Evolutionary conservation across 2,888 invertebrate species (phyloP).

Genomic region (Nephrocerus scutellatus): DNA sequence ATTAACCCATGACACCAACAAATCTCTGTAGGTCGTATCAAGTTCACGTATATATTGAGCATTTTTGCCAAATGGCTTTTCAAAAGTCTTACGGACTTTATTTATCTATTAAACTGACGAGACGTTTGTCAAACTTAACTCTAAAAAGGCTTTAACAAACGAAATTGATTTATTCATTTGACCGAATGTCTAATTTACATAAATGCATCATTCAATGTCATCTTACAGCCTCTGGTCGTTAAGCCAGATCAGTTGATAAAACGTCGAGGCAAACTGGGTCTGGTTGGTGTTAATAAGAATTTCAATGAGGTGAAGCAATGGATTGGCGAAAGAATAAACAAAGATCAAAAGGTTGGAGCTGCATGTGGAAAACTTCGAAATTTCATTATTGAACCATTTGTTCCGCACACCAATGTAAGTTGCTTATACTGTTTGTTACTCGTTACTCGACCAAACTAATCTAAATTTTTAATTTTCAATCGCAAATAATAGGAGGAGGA

Average conservation of each 20-base stretch:
- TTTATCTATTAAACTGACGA: too few relatives aligned
- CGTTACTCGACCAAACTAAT: neutral
- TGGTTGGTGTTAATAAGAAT: conserved; percentile 89
- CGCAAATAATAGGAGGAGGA: conserved; percentile 68
- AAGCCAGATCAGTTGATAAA: conserved; percentile 99
- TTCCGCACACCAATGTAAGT: conserved; percentile 77
- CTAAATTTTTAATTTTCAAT: conserved; percentile 4
- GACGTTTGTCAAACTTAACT: too few relatives aligned
- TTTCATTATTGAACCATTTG: conserved; percentile 96
- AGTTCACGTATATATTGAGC: too few relatives aligned
- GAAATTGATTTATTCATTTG: too few relatives aligned
- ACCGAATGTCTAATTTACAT: too few relatives aligned
- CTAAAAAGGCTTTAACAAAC: too few relatives aligned
- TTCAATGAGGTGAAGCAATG: conserved; percentile 74
- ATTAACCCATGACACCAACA: too few relatives aligned
- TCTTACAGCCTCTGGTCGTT: conserved; percentile 78
- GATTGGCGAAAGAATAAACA: conserved; percentile 76
- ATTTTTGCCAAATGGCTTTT: too few relatives aligned
- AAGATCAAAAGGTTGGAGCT: conserved; percentile 80
- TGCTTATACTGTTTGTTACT: neutral
- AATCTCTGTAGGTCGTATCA: too few relatives aligned
- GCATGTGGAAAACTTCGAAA: conserved; percentile 82
- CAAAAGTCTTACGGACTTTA: too few relatives aligned
- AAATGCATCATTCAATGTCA: too few relatives aligned
- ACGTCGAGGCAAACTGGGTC: conserved; percentile 91